Conservation (phyloP, 2,888 invertebrate genomes). For the Synanthedon andrenaeformis region DNA sequence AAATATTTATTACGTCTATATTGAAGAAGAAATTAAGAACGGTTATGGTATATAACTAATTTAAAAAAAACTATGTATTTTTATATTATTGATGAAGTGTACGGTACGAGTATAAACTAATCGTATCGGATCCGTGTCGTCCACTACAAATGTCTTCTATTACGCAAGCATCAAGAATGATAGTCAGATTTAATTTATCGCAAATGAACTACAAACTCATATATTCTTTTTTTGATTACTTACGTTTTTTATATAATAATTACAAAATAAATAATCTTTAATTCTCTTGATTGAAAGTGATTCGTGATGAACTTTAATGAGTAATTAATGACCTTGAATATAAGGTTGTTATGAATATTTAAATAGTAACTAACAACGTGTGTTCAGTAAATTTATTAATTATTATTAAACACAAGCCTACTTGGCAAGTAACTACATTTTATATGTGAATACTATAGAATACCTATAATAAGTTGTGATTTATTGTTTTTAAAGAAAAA, state of each 20-base stretch:
- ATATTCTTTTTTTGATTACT: conserved; percentile 1
- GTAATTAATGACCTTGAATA: neutral
- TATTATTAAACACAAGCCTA: too few species aligned
- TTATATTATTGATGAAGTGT: neutral
- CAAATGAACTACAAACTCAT: conserved; percentile 5
- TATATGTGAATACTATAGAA: too few species aligned
- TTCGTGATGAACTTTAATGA: neutral
- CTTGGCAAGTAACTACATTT: too few species aligned
- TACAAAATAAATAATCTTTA: conserved; percentile 4
- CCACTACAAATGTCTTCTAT: neutral
- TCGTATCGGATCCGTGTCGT: neutral
- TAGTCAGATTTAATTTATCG: conserved; percentile 9
- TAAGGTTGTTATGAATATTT: too few species aligned
- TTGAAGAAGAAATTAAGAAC: too few species aligned
- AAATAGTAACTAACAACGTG: too few species aligned
- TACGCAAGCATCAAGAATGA: conserved; percentile 6
- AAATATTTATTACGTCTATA: too few species aligned
- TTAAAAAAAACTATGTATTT: too few species aligned
- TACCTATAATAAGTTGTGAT: too few species aligned
- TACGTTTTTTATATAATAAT: conserved; percentile 3
- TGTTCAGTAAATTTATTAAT: too few species aligned
- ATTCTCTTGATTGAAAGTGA: conserved; percentile 5
- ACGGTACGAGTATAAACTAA: neutral
- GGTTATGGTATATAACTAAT: too few species aligned
- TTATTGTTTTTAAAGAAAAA: too few species aligned